Percentiles rank a stretch among this genome's conserved stretches.
phyloP scores from a whole-genome alignment of 2,888 invertebrate species.

The Muscina levida region DNA sequence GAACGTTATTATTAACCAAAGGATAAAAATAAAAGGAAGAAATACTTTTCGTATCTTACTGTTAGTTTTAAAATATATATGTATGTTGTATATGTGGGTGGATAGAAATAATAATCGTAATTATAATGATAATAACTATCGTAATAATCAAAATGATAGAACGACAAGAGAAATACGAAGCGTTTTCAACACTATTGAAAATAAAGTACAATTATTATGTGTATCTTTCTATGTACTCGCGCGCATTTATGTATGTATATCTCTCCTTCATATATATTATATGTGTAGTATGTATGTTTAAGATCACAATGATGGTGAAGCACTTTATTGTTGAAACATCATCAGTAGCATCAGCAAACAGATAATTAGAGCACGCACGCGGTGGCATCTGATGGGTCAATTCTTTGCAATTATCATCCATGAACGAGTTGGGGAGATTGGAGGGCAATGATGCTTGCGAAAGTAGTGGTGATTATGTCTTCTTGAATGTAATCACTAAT shows the following conservation, averaged over 20 bases:
- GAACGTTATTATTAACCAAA: constrained; percentile 46
- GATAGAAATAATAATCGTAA: constrained; percentile 38
- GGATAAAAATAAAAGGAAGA: constrained; percentile 45
- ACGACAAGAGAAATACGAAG: constrained; percentile 53
- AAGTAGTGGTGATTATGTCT: constrained; percentile 33
- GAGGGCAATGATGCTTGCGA: constrained; percentile 29
- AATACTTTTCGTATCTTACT: constrained; percentile 59
- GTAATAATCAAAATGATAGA: constrained; percentile 26
- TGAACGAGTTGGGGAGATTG: constrained; percentile 1
- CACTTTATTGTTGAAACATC: constrained; percentile 48
- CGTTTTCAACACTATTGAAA: constrained; percentile 52
- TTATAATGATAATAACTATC: constrained; percentile 22
- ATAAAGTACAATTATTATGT: constrained; percentile 53
- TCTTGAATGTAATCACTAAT: constrained; percentile 27
- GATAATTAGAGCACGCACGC: constrained; percentile 52
- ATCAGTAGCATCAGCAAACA: constrained; percentile 57
- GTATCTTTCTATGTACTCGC: background rate
- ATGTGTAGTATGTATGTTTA: constrained; percentile 53
- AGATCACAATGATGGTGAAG: constrained; percentile 63
- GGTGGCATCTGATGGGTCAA: constrained; percentile 28
- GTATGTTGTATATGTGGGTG: background rate
- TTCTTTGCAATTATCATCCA: constrained; percentile 13
- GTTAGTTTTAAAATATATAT: constrained; percentile 41
- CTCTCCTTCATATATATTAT: constrained; percentile 46
- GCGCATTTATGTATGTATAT: background rate